Evolutionary conservation across 2,797 vertebrate genomes (phyloP), one percentile per base, ranked within the genome.

Genomic region (Acipenser transmontanus): DNA sequence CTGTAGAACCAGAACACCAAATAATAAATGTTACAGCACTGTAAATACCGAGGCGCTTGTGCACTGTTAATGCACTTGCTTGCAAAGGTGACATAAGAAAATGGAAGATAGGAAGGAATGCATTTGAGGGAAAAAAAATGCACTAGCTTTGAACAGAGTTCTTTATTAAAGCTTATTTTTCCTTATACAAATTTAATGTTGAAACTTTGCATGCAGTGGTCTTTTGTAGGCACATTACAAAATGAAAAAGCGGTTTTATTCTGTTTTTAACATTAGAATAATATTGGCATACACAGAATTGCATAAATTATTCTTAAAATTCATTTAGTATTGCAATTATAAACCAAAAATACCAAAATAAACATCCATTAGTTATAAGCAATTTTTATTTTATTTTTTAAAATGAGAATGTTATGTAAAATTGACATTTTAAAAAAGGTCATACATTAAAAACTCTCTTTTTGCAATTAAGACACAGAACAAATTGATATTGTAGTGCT

Each of bases 91-190:
- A 34, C 34, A 4, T 34, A 34, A 34, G 34, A 4, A 11, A 57
- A 11, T 6, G 7, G 10, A 54, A 61, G 57, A 61, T 68, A 14
- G 13, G 76, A 6, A 69, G 62, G 69, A 69, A 69, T 72, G 68
- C 70, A 66, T 81, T 7, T 12, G 14, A 14, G 59, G 50, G 49
- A 51, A 2, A 52, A 52, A 52, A n/a, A 59, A 61, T 2, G 71
- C 62, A 67, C 78, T 13, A 5, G 12, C 70, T 80, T 86, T 88
- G 79, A 84, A 90, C 85, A 81, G 82, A 88, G 84, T 87, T 88
- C 85, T 92, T 92, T 92, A 92, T 91, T 92, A 91, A 92, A 92
- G 89, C 87, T 91, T 83, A 82, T 78, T 87, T 80, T 72, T 87
- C 83, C 84, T 90, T 85, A 84, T 92, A 92, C 89, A 92, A 90